A percentile compares a stretch with the other conserved stretches of the same genome.
Evolutionary conservation across 2,888 invertebrate species (phyloP).

Genomic region (Malthinus seriepunctatus): DNA sequence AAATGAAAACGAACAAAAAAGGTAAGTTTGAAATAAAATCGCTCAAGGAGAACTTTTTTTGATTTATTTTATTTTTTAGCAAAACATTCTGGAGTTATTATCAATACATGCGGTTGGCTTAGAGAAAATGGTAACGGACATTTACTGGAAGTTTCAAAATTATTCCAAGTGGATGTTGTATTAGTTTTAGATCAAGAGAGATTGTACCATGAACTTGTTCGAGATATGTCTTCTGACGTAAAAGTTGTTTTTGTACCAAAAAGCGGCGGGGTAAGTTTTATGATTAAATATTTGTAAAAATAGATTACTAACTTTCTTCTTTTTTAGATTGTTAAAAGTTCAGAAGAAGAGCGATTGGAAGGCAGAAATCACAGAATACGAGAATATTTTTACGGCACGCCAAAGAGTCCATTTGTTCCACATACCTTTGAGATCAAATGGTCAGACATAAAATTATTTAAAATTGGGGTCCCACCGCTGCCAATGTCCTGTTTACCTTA

Average conservation of each 20-base stretch:
- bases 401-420: constrained; percentile 73
- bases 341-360: constrained; percentile 71
- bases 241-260: constrained; percentile 92
- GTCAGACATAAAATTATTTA: constrained; percentile 85
- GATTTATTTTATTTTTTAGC: constrained; percentile 58
- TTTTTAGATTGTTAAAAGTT: constrained; percentile 81
- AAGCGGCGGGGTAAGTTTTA: constrained; percentile 85
- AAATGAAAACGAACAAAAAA: constrained; percentile 85
- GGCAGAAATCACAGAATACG: constrained; percentile 78
- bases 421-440: constrained; percentile 95
- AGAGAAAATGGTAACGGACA: constrained; percentile 89
- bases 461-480: constrained; percentile 90
- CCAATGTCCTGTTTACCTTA: constrained; percentile 96
- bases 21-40: constrained; percentile 56
- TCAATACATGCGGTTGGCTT: constrained; percentile 98
- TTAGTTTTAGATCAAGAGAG: constrained; percentile 96
- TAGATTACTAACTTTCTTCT: neutral
- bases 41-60: neutral
- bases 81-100: constrained; percentile 85
- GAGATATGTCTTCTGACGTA: constrained; percentile 93
- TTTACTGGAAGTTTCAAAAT: constrained; percentile 84
- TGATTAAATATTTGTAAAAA: neutral
- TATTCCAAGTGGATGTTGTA: constrained; percentile 95
- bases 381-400: constrained; percentile 95
- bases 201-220: constrained; percentile 88